Evolutionary conservation across 1,140 invertebrate genomes (phyloP).

Genomic region (Zaprionus taronus): DNA sequence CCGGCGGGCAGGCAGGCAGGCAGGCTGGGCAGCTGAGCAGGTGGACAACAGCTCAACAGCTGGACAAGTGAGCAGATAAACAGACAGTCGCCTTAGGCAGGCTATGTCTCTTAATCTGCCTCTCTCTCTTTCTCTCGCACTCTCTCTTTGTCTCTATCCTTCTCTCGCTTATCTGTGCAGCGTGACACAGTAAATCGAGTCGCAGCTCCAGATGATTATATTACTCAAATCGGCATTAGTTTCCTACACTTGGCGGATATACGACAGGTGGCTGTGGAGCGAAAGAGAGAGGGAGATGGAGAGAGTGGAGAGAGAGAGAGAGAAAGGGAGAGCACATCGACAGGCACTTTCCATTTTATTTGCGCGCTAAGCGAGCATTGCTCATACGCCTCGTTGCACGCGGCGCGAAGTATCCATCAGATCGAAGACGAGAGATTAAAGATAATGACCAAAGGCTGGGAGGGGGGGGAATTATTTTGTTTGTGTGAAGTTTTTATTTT

Average conservation of each 20-base stretch:
- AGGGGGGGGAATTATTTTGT: conserved; percentile 23
- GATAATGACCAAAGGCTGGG: background rate
- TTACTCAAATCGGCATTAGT: conserved; percentile 64
- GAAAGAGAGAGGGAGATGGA: background rate
- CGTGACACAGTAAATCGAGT: conserved; percentile 65
- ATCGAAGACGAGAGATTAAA: conserved; percentile 21
- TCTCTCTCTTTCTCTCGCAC: background rate
- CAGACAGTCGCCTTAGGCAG: conserved; percentile 25
- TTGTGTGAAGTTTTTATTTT: conserved; percentile 40
- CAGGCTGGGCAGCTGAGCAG: conserved; percentile 40
- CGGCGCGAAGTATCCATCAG: conserved; percentile 4
- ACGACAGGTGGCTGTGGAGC: conserved; percentile 69
- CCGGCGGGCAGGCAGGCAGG: conserved; percentile 51
- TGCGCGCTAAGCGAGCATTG: conserved; percentile 64
- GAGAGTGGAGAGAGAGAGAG: background rate
- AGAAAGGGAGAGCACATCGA: conserved; percentile 25
- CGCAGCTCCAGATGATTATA: conserved; percentile 66
- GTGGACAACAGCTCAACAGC: conserved; percentile 49
- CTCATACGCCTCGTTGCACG: conserved; percentile 75
- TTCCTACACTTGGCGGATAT: conserved; percentile 50
- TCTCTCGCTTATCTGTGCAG: conserved; percentile 26
- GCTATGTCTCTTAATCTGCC: background rate
- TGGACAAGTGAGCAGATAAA: conserved; percentile 41
- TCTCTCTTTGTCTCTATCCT: background rate
- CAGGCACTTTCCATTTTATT: conserved; percentile 79